Conservation (phyloP, 2,113 vertebrate genomes). For the Leucoraja erinaceus region DNA sequence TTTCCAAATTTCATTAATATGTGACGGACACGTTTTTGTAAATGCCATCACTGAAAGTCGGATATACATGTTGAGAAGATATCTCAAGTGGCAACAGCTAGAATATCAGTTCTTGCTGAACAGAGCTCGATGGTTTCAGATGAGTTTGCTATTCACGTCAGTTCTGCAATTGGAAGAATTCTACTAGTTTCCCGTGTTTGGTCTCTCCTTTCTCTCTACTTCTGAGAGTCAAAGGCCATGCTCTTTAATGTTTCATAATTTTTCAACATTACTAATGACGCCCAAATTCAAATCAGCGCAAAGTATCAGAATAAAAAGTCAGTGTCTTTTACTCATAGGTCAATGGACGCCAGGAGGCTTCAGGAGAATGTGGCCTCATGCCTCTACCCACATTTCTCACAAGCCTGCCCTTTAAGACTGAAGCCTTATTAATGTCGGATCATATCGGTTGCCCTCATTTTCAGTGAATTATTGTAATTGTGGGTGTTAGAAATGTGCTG, state of each 20-base stretch:
- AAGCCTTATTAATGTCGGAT: slow-evolving; percentile 39
- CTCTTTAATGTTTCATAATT: slow-evolving; percentile 38
- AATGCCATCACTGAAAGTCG: not conserved
- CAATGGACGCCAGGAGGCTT: slow-evolving; percentile 35
- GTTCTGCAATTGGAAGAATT: not conserved
- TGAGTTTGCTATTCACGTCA: not conserved
- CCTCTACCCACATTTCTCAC: slow-evolving; percentile 36
- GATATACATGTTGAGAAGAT: not conserved
- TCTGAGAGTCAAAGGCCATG: slow-evolving; percentile 31
- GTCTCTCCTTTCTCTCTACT: not conserved
- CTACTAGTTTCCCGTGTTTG: not conserved
- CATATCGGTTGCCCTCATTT: slow-evolving; percentile 37
- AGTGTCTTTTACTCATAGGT: slow-evolving; percentile 39
- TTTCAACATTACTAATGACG: slow-evolving; percentile 39
- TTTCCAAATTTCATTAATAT: not conserved
- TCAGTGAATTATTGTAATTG: slow-evolving; percentile 39
- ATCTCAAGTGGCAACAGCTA: not conserved
- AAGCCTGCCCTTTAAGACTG: slow-evolving; percentile 37
- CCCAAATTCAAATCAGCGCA: slow-evolving; percentile 37
- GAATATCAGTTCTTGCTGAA: not conserved
- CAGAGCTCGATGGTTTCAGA: not conserved
- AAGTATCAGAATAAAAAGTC: slow-evolving; percentile 38
- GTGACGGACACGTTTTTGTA: not conserved
- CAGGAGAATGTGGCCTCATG: slow-evolving; percentile 10
- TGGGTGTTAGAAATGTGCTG: slow-evolving; percentile 38